Evolutionary conservation across 2,113 vertebrate species (phyloP).

Genomic region (Urocitellus parryii): DNA sequence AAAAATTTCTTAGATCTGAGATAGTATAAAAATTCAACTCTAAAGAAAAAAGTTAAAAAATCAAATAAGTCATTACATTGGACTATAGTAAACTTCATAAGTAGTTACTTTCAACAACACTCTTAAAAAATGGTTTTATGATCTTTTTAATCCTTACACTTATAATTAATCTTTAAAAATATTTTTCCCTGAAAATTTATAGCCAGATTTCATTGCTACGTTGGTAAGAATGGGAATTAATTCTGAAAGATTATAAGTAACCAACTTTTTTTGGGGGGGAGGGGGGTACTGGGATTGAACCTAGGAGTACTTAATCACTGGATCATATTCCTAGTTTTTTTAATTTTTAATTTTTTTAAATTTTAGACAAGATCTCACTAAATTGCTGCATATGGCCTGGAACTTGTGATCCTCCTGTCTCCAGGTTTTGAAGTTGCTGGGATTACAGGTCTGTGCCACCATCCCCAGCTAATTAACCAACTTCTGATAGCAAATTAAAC

Average conservation of each 20-base stretch:
- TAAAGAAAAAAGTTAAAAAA: slow-evolving; percentile 55
- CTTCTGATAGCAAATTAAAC: slow-evolving; percentile 45
- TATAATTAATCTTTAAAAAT: slow-evolving; percentile 46
- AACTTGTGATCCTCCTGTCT: too few species aligned
- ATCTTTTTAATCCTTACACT: slow-evolving; percentile 14
- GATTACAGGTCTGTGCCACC: too few species aligned
- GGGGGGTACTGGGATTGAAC: too few species aligned
- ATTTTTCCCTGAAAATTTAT: not conserved
- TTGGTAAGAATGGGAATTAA: not conserved
- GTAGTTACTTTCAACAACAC: not conserved
- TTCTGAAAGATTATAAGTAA: not conserved
- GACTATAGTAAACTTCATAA: not conserved
- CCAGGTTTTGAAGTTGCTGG: too few species aligned
- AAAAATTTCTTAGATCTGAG: not conserved
- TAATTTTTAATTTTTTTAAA: too few species aligned
- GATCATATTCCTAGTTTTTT: too few species aligned
- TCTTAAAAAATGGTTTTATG: slow-evolving; percentile 30
- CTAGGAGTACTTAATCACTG: too few species aligned
- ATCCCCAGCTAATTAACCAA: not conserved
- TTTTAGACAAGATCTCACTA: too few species aligned
- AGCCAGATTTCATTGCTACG: not conserved
- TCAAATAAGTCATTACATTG: slow-evolving; percentile 30
- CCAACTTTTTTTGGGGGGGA: too few species aligned
- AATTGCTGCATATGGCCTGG: too few species aligned
- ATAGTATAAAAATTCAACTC: slow-evolving; percentile 35